Evolutionary conservation across 2,113 vertebrate species (phyloP).

Genomic region (Neogobius melanostomus): DNA sequence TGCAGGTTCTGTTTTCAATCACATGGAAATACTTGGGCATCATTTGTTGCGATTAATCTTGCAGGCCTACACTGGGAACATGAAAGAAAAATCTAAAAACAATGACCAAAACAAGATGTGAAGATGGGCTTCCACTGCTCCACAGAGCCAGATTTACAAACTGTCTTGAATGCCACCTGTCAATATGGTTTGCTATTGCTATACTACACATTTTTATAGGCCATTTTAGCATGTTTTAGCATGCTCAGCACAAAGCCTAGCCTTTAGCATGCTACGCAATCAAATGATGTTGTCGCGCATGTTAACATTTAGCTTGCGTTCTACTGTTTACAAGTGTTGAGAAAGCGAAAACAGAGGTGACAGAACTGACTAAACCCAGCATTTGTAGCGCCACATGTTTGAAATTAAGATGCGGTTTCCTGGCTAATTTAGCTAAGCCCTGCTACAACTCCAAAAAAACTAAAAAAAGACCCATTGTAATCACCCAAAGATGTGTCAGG

Average conservation of each 20-base stretch:
- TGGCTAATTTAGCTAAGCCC: slow-evolving; percentile 61
- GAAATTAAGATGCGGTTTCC: slow-evolving; percentile 65
- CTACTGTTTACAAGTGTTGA: slow-evolving; percentile 17
- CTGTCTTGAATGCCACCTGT: no score
- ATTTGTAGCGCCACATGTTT: slow-evolving; percentile 37
- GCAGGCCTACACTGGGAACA: no score
- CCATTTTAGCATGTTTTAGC: background rate
- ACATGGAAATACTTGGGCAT: slow-evolving; percentile 25
- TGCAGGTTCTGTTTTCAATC: slow-evolving; percentile 29
- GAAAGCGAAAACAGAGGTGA: slow-evolving; percentile 18
- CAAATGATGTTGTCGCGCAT: background rate
- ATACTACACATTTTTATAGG: no score
- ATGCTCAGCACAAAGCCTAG: background rate
- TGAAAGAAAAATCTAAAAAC: no score
- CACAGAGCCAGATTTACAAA: no score
- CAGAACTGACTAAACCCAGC: slow-evolving; percentile 21
- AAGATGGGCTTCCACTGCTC: no score
- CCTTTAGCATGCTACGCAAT: background rate
- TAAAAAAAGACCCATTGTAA: slow-evolving; percentile 54
- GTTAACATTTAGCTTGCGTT: background rate
- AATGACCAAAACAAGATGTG: no score
- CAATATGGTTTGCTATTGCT: no score
- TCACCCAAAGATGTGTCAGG: slow-evolving; percentile 60
- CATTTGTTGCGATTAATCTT: no score
- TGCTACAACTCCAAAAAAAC: slow-evolving; percentile 42